Base-by-base conservation (phyloP, 2,113 vertebrate genomes). In the Apeltes quadracus region DNA sequence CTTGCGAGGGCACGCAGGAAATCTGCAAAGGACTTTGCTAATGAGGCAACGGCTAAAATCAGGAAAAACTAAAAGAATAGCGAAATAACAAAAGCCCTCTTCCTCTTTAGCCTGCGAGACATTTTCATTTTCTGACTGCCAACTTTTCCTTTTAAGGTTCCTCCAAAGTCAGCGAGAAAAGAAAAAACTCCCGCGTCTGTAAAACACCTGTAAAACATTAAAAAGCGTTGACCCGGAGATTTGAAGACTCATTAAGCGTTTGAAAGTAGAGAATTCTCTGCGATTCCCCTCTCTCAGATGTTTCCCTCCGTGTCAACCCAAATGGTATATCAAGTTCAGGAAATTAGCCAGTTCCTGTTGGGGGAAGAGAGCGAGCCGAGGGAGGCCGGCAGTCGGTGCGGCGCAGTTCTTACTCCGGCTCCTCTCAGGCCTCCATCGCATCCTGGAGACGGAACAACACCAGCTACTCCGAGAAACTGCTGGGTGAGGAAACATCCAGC, bases 331-430 rank as follows among this genome's bases (percentile, higher is more conserved):
- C 90, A 87, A 89, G 88, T 90, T 91, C 90, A 92, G 93, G 92
- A 94, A 93, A 93, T 92, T 89, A 90, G 88, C 88, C 86, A 91
- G 88, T 93, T 93, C 92, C 93, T 94, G 93, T 91, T 82, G 64
- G 78, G 78, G 88, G 86, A 86, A 88, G 85, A 76, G 78, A 81
- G 68, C 79, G 50, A 51, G 79, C 54, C 0, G 66, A 77, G 56
- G 71, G 85, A 84, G 72, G 55, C 78, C 84, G 41, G 75, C 48
- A n/a, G 56, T 82, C 69, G 77, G 63, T 62, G 75, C 72, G 58
- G 68, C 55, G 36, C 61, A 54, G 72, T 73, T 85, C 81, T 79
- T 65, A 84, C 73, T 63, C 55, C 29, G 9, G 59, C 9, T 57
- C 70, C 59, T 69, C 69, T 75, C 58, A 13, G 62, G 68, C 76